Evolutionary conservation across 2,113 vertebrate species (phyloP).

Genomic region (Melanotaenia duboulayi): DNA sequence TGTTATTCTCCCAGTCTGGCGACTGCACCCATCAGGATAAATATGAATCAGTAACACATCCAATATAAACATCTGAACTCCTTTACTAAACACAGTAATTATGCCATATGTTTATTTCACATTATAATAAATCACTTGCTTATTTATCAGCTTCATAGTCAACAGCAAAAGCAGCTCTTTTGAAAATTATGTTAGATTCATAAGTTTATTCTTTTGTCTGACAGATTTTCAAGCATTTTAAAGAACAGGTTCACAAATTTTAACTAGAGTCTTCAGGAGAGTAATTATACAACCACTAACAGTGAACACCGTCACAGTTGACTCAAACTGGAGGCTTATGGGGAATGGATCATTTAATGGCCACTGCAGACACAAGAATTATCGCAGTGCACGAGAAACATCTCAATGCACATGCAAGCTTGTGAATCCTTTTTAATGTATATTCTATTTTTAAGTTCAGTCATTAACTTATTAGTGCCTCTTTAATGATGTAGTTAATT

Average conservation of each 20-base stretch:
- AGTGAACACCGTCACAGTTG: not conserved
- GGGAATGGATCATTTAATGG: not conserved
- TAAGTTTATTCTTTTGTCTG: too few relatives aligned
- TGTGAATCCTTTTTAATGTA: not conserved
- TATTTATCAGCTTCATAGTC: conserved; percentile 28
- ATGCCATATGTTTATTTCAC: conserved; percentile 37
- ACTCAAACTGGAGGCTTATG: not conserved
- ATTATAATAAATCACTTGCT: conserved; percentile 20
- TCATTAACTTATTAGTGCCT: not conserved
- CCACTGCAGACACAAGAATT: not conserved
- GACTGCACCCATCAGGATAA: conserved; percentile 62
- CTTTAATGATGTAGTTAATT: too few relatives aligned
- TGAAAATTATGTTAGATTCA: not conserved
- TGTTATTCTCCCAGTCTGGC: conserved; percentile 16
- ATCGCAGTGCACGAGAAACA: not conserved
- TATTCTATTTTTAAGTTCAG: not conserved
- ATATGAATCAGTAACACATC: conserved; percentile 60
- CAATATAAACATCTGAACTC: conserved; percentile 44
- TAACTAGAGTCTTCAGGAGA: too few relatives aligned
- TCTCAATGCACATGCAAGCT: not conserved
- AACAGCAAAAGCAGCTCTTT: conserved; percentile 2
- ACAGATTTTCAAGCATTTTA: too few relatives aligned
- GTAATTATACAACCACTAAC: not conserved
- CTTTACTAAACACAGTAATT: conserved; percentile 33
- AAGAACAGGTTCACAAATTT: too few relatives aligned